Evolutionary conservation across 2,888 invertebrate species (phyloP), one percentile per base, ranked within the genome.

Genomic region (Ceratothoa steindachneri): DNA sequence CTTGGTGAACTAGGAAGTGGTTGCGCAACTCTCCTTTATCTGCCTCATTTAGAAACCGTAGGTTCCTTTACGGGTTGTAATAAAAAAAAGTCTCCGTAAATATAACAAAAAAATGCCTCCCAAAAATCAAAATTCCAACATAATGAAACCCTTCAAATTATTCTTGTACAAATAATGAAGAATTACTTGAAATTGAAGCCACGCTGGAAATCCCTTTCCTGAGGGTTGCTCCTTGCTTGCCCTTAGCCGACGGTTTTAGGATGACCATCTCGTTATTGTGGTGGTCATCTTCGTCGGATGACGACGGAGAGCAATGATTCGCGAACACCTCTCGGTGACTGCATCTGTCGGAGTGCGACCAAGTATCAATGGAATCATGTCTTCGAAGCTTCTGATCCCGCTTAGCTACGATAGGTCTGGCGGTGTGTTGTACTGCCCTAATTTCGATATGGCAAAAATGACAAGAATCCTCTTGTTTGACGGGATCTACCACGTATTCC

Each of bases 401-500:
- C n/a, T 67, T 70, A 19, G 65, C 31, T 9, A 73, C 78, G 27
- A 78, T 74, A 1, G 78, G 78, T 24, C 73, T 75, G 4, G 75
- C 73, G 1, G 67, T 70, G 69, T 69, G 60, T 28, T 73, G 69
- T n/a, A 75, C 30, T 24, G 71, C 71, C 27, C 77, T 66, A 4
- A 74, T 30, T 5, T 88, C 85, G 19, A 91, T 84, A 82, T 91
- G 90, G 90, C 91, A 92, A 0, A 91, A 90, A 73, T 88, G 86
- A 82, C 89, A 90, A 0, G 87, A 84, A 80, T 89, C 87, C 55
- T 88, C 86, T 0, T 89, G 87, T n/a, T n/a, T n/a, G 0, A 90
- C 88, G 0, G 93, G 91, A 81, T 93, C 93, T 0, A 93, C 84
- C 0, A 95, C 84, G 0, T 94, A 94, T 82, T 95, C 94, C 95